Evolutionary conservation across 2,888 invertebrate genomes (phyloP).

Genomic region (Barypeithes pellucidus): DNA sequence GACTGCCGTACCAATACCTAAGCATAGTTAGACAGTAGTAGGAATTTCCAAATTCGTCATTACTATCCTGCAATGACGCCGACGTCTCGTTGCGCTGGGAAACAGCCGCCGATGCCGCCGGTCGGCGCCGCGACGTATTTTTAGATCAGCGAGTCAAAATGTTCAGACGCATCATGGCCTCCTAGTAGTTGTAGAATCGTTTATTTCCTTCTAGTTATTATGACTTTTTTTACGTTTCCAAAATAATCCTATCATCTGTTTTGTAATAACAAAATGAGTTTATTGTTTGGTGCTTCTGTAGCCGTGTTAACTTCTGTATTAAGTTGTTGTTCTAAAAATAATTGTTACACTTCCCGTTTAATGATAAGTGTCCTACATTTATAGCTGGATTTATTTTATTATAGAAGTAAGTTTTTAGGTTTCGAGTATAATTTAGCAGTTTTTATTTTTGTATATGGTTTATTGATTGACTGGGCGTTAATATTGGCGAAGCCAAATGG

Average conservation of each 20-base stretch:
- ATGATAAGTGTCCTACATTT: conserved; percentile 32
- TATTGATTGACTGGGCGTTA: background rate
- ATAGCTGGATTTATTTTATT: conserved; percentile 31
- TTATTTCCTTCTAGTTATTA: conserved; percentile 33
- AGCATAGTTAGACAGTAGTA: background rate
- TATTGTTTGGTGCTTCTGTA: conserved; percentile 12
- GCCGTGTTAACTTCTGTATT: conserved; percentile 23
- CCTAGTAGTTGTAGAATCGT: conserved; percentile 39
- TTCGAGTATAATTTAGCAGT: background rate
- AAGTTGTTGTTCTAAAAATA: conserved; percentile 42
- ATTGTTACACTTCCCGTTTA: conserved; percentile 29
- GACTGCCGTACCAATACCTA: background rate
- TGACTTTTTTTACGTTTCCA: conserved; percentile 23
- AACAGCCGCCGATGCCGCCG: conserved; percentile 40
- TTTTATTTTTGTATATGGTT: background rate
- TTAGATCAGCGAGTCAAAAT: conserved; percentile 43
- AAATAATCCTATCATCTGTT: background rate
- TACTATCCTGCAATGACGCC: conserved; percentile 44
- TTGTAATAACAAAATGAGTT: conserved; percentile 19
- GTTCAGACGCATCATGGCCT: conserved; percentile 45
- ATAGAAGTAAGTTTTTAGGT: conserved; percentile 33
- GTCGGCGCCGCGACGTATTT: conserved; percentile 46
- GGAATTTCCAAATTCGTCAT: conserved; percentile 25
- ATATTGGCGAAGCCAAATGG: background rate
- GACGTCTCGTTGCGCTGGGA: conserved; percentile 48